Conservation (phyloP, 1,140 invertebrate species). For the Bombus impatiens region DNA sequence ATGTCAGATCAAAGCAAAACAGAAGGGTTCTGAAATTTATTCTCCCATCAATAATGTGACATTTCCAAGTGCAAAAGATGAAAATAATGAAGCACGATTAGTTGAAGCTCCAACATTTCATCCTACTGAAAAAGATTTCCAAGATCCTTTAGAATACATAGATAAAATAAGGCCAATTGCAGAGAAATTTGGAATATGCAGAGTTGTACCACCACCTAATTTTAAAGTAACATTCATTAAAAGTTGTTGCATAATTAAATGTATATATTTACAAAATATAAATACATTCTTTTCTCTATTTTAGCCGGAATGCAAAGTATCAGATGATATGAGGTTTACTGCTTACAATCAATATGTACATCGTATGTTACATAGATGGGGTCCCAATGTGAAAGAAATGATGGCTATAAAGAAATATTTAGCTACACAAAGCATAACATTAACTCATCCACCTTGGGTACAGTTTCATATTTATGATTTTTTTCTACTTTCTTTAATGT, state of each 20-base stretch:
- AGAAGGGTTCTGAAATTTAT: conserved; percentile 70
- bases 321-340: conserved; percentile 93
- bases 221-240: conserved; percentile 86
- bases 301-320: conserved; percentile 92
- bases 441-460: conserved; percentile 90
- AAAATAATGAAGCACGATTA: conserved; percentile 82
- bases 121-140: conserved; percentile 93
- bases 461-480: conserved; percentile 54
- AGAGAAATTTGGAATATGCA: conserved; percentile 93
- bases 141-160: conserved; percentile 95
- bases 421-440: conserved; percentile 88
- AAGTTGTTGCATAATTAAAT: neutral
- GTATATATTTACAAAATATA: neutral
- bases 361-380: conserved; percentile 94
- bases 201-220: conserved; percentile 92
- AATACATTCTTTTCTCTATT: conserved; percentile 59
- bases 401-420: conserved; percentile 94
- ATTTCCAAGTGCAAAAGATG: conserved; percentile 82
- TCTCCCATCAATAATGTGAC: conserved; percentile 83
- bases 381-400: conserved; percentile 93
- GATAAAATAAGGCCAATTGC: conserved; percentile 91
- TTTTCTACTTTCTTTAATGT: neutral
- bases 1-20: conserved; percentile 68
- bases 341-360: conserved; percentile 96
- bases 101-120: conserved; percentile 92